Evolutionary conservation across 2,797 vertebrate species (phyloP), one percentile per base, ranked within the genome.

Genomic region (Cossypha niveicapilla): DNA sequence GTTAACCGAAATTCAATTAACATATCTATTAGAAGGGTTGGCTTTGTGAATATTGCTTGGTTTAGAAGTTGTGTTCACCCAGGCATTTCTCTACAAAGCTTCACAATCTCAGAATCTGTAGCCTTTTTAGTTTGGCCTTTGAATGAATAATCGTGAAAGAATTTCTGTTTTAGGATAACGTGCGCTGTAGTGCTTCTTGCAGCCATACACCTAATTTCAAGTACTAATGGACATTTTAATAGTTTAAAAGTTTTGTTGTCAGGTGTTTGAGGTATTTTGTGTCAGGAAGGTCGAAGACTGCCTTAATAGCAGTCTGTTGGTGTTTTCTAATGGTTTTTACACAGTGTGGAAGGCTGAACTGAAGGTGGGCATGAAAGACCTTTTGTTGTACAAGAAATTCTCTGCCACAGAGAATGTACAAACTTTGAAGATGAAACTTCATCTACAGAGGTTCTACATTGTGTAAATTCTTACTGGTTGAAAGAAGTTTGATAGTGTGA

Each of bases 401-500:
- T 82, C 53, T 87, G 57, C 45, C 60, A 37, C 61, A 76, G 45
- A 92, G 37, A 53, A 58, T 10, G 6, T 60, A 39, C 44, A 13
- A 19, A n/a, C 11, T 73, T 51, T 14, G 53, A 48, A 78, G 37
- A 14, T 45, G 14, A 51, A 67, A 50, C 19, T 67, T 74, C 19
- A 18, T 44, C 41, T 71, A 1, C 7, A 2, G 45, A 42, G 53
- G 18, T 48, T 83, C n/a, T 45, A 2, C 0, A 0, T 22, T 75
- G 14, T 34, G 5, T 87, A 32, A 54, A 35, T 73, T 76, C 14
- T 60, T 56, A 18, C 1, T 32, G 18, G 9, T n/a, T 76, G 53
- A 57, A 89, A 37, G 48, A 44, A 51, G 15, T 48, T 75, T 58
- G 5, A n/a, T 25, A 45, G 25, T 18, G 22, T 48, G 45, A 88